Base-by-base conservation (phyloP, 2,888 invertebrate species). In the Hymenopus coronatus region DNA sequence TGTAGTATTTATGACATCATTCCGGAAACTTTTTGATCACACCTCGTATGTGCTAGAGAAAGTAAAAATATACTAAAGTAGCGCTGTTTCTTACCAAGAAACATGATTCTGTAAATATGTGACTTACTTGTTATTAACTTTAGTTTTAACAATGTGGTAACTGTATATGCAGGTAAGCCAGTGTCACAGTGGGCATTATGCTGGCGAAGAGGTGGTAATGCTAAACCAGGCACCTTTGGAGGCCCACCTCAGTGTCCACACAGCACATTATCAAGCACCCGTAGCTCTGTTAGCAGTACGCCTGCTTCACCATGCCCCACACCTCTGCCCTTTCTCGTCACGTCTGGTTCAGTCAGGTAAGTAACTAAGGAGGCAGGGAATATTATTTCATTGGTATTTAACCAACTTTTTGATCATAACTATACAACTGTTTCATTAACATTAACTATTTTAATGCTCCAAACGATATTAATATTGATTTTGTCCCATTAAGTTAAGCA, bases 291-390 rank as follows among this genome's bases (percentile, higher is more conserved):
- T 82, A 96, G 96, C 88, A 95, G 96, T 84, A 95, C 94, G 46
- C 96, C 96, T 33, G 95, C 96, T 33, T 94, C 94, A 90, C 96
- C 96, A n/a, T 96, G 96, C 91, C 96, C 96, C 6, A 96, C 96
- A n/a, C 96, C 96, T 15, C 94, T 96, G 94, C 96, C 96, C 88
- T 96, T 96, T 93, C 94, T 96, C 90, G 96, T 96, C 92, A 96
- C 96, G 90, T 96, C 96, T 54, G 96, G 96, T 91, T 96, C 96
- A 89, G 95, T 96, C 91, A 95, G 96, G 96, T 96, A 91, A 95
- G 95, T 94, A 91, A 40, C 40, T 40, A n/a, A 8, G 15, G 46
- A 28, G 12, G 12, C 27, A 20, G 9, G 12, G 9, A 83, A 20
- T 28, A 83, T 28, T 83, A 83, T 27, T 40, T 33, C 33, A 33